phyloP scores from a whole-genome alignment of 2,888 invertebrate genomes.

The Fissipunctia ypsillon region DNA sequence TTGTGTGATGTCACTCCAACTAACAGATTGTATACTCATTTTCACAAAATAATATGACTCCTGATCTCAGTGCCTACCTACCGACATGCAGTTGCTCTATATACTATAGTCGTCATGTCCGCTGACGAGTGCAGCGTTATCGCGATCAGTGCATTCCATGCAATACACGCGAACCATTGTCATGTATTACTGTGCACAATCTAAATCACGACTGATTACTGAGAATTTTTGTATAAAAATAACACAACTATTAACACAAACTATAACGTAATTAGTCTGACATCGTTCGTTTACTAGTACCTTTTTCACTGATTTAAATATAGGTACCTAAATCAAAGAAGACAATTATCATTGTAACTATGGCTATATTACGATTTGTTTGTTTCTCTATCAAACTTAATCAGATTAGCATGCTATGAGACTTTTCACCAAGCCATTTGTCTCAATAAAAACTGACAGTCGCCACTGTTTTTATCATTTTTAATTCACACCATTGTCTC shows the following conservation, averaged over 20 bases:
- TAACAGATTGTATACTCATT: neutral
- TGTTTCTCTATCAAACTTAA: slow-evolving; percentile 18
- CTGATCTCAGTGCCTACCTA: too few relatives aligned
- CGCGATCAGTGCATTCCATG: slow-evolving; percentile 34
- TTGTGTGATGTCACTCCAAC: neutral
- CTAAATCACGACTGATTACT: slow-evolving; percentile 32
- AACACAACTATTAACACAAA: neutral
- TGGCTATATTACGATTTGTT: neutral
- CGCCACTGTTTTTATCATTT: slow-evolving; percentile 64
- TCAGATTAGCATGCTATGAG: slow-evolving; percentile 59
- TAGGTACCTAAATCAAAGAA: too few relatives aligned
- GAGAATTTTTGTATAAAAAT: slow-evolving; percentile 20
- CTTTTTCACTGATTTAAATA: too few relatives aligned
- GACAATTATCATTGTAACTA: too few relatives aligned
- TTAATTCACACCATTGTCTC: slow-evolving; percentile 68
- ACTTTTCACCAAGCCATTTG: slow-evolving; percentile 57
- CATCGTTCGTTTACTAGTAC: too few relatives aligned
- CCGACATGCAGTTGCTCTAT: neutral
- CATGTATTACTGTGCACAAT: slow-evolving; percentile 25
- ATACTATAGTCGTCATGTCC: neutral
- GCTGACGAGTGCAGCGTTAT: slow-evolving; percentile 33
- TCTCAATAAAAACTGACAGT: slow-evolving; percentile 65
- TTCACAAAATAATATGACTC: neutral
- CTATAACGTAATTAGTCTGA: slow-evolving; percentile 3
- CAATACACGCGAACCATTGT: slow-evolving; percentile 20